Evolutionary conservation across 2,797 vertebrate genomes (phyloP), one percentile per base, ranked within the genome.

Genomic region (Hafferia zeledoni): DNA sequence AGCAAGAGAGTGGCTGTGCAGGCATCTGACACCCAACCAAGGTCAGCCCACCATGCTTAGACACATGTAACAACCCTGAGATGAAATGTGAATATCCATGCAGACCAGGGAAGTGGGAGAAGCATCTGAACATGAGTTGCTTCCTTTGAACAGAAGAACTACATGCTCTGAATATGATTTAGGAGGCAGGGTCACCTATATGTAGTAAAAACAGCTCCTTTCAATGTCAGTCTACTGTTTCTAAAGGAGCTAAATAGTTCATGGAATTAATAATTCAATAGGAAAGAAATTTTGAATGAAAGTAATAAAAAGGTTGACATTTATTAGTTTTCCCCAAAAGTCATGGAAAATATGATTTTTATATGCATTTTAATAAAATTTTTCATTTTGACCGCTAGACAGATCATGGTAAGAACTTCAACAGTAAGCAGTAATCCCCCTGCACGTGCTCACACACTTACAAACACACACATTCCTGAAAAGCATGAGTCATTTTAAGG

Each of bases 311-410:
- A 61, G 0, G 28, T 28, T 64, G 1, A 50, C 41, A 55, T 31
- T 6, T n/a, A 20, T 15, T 30, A 7, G 1, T 27, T 65, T 72
- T 85, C 23, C 10, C 2, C 11, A 41, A 35, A 11, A 52, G 12
- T 46, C 18, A 53, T 68, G 12, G 11, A 57, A 52, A 82, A 52
- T 2, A 63, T 9, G 4, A 15, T 47, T 80, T 65, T 76, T 55
- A 24, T 4, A 20, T 10, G 2, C 1, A 5, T 22, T 28, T 44
- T 80, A 25, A 1, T n/a, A 71, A 55, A 4, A 0, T 46, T 76
- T 43, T 70, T 0, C 3, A 69, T 85, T 79, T 57, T 69, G 22
- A 61, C 43, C 28, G 28, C 23, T 59, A 41, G 39, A 44, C 3
- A 59, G 23, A 76, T 67, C 6, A 37, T 4, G 31, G 14, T 5